Conservation (phyloP, 2,797 vertebrate genomes). For the Vireo griseus region DNA sequence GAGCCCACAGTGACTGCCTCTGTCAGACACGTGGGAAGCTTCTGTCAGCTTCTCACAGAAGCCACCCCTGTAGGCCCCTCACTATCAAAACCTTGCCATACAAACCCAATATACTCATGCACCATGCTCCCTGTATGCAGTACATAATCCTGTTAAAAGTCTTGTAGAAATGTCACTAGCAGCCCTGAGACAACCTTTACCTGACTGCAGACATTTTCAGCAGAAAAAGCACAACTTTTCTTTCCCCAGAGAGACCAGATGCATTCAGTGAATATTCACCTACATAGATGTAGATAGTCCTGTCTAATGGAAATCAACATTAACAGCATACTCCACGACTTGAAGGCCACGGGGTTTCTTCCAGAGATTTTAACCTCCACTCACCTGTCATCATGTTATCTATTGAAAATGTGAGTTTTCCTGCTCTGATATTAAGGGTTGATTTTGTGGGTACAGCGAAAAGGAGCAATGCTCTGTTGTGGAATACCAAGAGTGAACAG, state of each 20-base stretch:
- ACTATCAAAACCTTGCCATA: neutral
- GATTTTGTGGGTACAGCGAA: neutral
- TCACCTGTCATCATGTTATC: neutral
- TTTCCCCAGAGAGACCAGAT: neutral
- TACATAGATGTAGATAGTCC: neutral
- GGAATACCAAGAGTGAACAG: neutral
- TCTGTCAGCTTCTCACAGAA: neutral
- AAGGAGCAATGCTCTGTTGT: neutral
- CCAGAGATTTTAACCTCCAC: neutral
- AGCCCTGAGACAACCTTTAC: neutral
- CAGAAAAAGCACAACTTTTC: neutral
- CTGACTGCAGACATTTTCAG: neutral
- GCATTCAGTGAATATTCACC: neutral
- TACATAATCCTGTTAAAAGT: neutral
- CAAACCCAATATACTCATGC: neutral
- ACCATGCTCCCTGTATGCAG: neutral
- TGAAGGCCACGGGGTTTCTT: neutral
- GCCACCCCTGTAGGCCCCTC: neutral
- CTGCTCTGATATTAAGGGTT: neutral
- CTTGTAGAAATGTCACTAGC: neutral
- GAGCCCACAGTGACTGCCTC: neutral
- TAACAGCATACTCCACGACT: neutral
- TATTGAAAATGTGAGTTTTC: neutral
- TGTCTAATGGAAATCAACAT: neutral
- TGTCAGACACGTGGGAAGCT: neutral